These are phyloP conservation scores for Osmoderma eremita DNA, from an alignment of 2,888 invertebrate species.

Conservation along the genomic window DNA sequence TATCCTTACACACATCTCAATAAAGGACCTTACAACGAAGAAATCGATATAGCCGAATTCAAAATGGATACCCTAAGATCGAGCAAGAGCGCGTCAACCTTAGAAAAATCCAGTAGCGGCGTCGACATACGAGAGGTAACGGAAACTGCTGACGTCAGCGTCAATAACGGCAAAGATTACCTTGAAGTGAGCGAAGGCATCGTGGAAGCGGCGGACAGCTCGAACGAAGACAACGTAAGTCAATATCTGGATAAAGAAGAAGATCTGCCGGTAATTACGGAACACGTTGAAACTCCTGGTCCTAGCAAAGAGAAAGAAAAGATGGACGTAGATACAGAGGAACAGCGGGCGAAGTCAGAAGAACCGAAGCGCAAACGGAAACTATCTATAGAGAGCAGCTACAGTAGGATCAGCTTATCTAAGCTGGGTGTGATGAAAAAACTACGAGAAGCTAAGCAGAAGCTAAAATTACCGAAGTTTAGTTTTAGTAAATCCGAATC, in stretches of 20 bases:
- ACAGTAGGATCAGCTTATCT: constrained; percentile 52
- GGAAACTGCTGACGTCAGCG: constrained; percentile 15
- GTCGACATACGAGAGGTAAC: constrained; percentile 49
- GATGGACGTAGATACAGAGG: constrained; percentile 29
- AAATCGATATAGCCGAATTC: constrained; percentile 61
- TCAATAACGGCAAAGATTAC: constrained; percentile 35
- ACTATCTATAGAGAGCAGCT: constrained; percentile 52
- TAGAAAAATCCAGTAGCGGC: constrained; percentile 46
- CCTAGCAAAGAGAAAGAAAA: constrained; percentile 36
- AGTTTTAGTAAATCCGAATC: constrained; percentile 46
- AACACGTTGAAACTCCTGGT: constrained; percentile 36
- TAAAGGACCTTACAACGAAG: constrained; percentile 67
- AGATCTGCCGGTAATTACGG: constrained; percentile 34
- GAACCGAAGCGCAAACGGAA: constrained; percentile 52
- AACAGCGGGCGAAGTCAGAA: constrained; percentile 50
- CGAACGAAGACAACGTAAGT: constrained; percentile 59
- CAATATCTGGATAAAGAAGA: constrained; percentile 62
- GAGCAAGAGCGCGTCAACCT: constrained; percentile 53
- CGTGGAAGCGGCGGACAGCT: constrained; percentile 59
- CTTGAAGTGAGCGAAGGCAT: constrained; percentile 37
- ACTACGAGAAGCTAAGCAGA: constrained; percentile 55
- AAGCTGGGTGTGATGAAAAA: constrained; percentile 53
- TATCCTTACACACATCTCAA: constrained; percentile 85
- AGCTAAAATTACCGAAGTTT: constrained; percentile 55
- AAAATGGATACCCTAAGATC: constrained; percentile 56